A percentile compares a stretch with the other conserved stretches of the same genome.
These are phyloP conservation scores for Sarcophaga variegata DNA, from an alignment of 2,888 invertebrate genomes.

Conservation along the genomic window DNA sequence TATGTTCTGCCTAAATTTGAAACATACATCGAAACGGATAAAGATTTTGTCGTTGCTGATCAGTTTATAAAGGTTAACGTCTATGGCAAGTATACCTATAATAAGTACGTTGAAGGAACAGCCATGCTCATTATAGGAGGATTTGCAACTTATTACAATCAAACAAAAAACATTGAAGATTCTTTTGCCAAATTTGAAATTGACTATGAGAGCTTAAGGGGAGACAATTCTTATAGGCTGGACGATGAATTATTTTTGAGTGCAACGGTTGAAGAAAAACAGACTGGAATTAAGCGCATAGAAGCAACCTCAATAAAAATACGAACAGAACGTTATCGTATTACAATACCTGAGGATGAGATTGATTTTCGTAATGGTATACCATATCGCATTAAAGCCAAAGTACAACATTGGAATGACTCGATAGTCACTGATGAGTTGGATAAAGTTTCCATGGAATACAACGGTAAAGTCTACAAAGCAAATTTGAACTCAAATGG, in stretches of 20 bases:
- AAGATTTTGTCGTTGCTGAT: conserved; percentile 24
- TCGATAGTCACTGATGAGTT: neutral
- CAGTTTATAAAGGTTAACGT: conserved; percentile 4
- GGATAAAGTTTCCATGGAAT: conserved; percentile 22
- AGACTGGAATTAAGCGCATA: conserved; percentile 2
- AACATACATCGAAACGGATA: conserved; percentile 48
- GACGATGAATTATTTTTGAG: no score
- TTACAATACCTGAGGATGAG: neutral
- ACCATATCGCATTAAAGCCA: conserved; percentile 26
- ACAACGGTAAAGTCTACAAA: conserved; percentile 79
- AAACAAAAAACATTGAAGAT: neutral
- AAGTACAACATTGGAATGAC: conserved; percentile 6
- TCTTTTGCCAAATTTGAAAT: neutral
- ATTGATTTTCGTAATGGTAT: conserved; percentile 21
- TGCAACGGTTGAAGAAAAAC: conserved; percentile 15
- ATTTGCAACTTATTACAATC: neutral
- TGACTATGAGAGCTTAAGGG: neutral
- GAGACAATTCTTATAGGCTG: no score
- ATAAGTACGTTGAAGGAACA: conserved; percentile 45
- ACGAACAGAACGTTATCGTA: neutral
- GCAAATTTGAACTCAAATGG: conserved; percentile 84
- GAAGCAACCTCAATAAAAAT: neutral
- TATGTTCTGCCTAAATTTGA: conserved; percentile 72
- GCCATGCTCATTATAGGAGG: neutral
- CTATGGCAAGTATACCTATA: conserved; percentile 48